Evolutionary conservation across 1,140 invertebrate genomes (phyloP).

Genomic region (Trachymyrmex septentrionalis): DNA sequence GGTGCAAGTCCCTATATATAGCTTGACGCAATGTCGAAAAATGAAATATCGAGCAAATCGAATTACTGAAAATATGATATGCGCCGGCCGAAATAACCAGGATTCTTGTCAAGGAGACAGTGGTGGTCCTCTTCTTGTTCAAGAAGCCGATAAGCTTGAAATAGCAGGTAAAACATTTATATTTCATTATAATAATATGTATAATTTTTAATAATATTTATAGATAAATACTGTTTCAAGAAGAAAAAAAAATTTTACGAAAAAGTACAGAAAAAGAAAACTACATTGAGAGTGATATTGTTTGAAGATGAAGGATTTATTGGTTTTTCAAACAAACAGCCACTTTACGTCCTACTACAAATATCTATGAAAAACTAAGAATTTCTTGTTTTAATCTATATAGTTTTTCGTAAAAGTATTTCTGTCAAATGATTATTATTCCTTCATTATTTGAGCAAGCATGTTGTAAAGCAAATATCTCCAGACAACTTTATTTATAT

Average conservation of each 20-base stretch:
- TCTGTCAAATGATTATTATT: neutral
- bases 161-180: slow-evolving; percentile 89
- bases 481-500: neutral
- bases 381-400: too few relatives aligned
- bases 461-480: neutral
- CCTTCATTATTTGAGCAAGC: neutral
- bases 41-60: slow-evolving; percentile 93
- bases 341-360: too few relatives aligned
- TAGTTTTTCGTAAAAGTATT: too few relatives aligned
- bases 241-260: too few relatives aligned
- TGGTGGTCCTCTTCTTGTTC: slow-evolving; percentile 92
- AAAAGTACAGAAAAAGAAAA: too few relatives aligned
- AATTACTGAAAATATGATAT: slow-evolving; percentile 94
- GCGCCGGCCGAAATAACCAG: slow-evolving; percentile 91
- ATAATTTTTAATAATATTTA: slow-evolving; percentile 17
- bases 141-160: slow-evolving; percentile 91
- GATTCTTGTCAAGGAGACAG: slow-evolving; percentile 95
- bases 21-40: slow-evolving; percentile 91
- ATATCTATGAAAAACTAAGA: too few relatives aligned
- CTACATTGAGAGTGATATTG: too few relatives aligned
- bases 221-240: neutral
- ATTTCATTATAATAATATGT: neutral
- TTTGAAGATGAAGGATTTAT: too few relatives aligned
- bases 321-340: too few relatives aligned
- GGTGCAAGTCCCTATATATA: slow-evolving; percentile 94